Conservation (phyloP, 1,140 invertebrate species). For the Drosophila pandora region DNA sequence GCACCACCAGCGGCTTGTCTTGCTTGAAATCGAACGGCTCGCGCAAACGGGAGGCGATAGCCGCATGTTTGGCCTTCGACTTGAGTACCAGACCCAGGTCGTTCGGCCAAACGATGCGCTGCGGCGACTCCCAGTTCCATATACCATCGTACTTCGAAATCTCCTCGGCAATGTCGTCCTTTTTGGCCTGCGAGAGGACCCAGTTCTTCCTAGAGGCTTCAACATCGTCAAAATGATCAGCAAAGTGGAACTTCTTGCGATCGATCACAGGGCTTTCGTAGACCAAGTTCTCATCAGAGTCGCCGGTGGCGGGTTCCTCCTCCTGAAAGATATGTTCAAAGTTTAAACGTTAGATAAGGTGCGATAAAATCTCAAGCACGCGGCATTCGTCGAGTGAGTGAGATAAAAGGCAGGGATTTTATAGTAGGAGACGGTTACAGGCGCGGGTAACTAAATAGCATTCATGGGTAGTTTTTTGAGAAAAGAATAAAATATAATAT, state of each 20-base stretch:
- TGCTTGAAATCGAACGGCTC: slow-evolving; percentile 93
- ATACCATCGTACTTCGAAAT: slow-evolving; percentile 98
- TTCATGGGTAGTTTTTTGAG: neutral
- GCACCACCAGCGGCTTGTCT: slow-evolving; percentile 95
- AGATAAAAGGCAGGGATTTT: slow-evolving; percentile 15
- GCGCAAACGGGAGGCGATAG: slow-evolving; percentile 92
- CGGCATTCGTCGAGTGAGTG: slow-evolving; percentile 38
- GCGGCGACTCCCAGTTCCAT: slow-evolving; percentile 91
- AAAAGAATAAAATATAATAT: neutral
- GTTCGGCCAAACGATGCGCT: slow-evolving; percentile 90
- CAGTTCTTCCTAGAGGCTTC: slow-evolving; percentile 91
- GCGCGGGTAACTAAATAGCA: neutral
- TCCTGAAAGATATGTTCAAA: slow-evolving; percentile 44
- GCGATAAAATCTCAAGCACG: slow-evolving; percentile 51
- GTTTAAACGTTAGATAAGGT: slow-evolving; percentile 44
- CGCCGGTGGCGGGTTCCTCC: slow-evolving; percentile 41
- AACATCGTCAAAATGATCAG: slow-evolving; percentile 95
- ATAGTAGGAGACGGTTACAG: neutral
- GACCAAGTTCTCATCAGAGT: slow-evolving; percentile 60
- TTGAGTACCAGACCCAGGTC: slow-evolving; percentile 96
- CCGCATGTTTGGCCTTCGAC: slow-evolving; percentile 98
- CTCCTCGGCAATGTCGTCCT: slow-evolving; percentile 95
- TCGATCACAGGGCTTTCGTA: slow-evolving; percentile 87
- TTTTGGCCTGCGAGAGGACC: slow-evolving; percentile 96
- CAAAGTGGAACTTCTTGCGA: slow-evolving; percentile 88